Evolutionary conservation across 2,888 invertebrate genomes (phyloP).

Genomic region (Papilio demoleus): DNA sequence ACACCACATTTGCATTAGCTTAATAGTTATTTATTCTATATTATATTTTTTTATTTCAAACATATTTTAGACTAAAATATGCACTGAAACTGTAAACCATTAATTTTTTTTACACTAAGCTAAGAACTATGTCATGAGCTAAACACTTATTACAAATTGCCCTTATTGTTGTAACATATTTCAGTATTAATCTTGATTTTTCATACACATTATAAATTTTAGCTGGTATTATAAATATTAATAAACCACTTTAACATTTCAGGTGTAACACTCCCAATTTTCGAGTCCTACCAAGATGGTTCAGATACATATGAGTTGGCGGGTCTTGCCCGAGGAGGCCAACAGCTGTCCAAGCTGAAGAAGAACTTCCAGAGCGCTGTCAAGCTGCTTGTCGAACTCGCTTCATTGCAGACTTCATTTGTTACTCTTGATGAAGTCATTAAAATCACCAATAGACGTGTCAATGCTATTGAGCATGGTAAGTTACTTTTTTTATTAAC

Average conservation of each 20-base stretch:
- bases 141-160: too few species aligned
- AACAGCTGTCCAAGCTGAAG: constrained; percentile 97
- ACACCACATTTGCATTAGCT: constrained; percentile 2
- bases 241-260: constrained; percentile 43
- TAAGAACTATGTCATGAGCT: too few species aligned
- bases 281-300: constrained; percentile 96
- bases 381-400: constrained; percentile 97
- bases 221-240: background rate
- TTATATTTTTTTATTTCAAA: too few species aligned
- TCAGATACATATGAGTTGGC: constrained; percentile 98
- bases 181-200: too few species aligned
- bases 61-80: too few species aligned
- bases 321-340: constrained; percentile 98
- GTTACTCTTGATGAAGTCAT: constrained; percentile 99
- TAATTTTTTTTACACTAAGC: too few species aligned
- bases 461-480: constrained; percentile 99
- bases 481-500: constrained; percentile 49
- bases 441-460: constrained; percentile 99
- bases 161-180: too few species aligned
- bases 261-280: constrained; percentile 98
- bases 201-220: background rate
- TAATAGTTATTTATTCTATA: background rate
- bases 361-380: constrained; percentile 99
- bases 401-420: constrained; percentile 99
- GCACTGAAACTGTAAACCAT: too few species aligned